Evolutionary conservation across 2,888 invertebrate genomes (phyloP).

Genomic region (Schrankia costaestrigalis): DNA sequence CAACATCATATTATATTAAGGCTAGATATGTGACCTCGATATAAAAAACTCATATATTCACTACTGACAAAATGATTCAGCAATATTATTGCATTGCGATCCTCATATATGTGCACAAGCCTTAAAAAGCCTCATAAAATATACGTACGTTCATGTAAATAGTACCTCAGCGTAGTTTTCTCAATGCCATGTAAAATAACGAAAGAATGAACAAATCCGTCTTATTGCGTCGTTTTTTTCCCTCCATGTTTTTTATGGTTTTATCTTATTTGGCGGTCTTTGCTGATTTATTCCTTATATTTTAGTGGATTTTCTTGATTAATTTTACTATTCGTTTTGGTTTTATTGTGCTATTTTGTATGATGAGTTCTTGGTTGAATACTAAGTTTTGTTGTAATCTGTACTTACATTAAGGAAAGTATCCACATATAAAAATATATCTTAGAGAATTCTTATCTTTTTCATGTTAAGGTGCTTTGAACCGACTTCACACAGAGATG

Average conservation of each 20-base stretch:
- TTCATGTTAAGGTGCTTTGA: no score
- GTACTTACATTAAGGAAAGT: neutral
- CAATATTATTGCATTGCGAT: constrained; percentile 5
- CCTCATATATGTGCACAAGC: constrained; percentile 4
- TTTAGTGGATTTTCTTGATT: constrained; percentile 28
- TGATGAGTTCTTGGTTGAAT: constrained; percentile 12
- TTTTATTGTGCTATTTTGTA: constrained; percentile 17
- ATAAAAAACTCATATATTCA: no score
- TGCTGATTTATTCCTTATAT: constrained; percentile 24
- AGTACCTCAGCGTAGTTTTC: constrained; percentile 17
- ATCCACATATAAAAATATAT: neutral
- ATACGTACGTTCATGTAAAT: constrained; percentile 29
- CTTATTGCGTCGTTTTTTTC: constrained; percentile 24
- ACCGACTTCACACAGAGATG: no score
- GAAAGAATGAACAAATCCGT: constrained; percentile 22
- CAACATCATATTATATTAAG: no score
- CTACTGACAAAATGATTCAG: constrained; percentile 3
- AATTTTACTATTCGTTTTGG: constrained; percentile 17
- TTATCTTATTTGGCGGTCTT: constrained; percentile 18
- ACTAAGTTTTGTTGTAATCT: constrained; percentile 1
- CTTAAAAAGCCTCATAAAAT: constrained; percentile 22
- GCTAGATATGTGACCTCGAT: no score
- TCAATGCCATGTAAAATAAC: constrained; percentile 29
- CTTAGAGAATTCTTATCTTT: no score
- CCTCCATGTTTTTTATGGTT: constrained; percentile 24